Evolutionary conservation across 2,888 invertebrate species (phyloP), one percentile per base, ranked within the genome.

Genomic region (Zootermopsis nevadensis): DNA sequence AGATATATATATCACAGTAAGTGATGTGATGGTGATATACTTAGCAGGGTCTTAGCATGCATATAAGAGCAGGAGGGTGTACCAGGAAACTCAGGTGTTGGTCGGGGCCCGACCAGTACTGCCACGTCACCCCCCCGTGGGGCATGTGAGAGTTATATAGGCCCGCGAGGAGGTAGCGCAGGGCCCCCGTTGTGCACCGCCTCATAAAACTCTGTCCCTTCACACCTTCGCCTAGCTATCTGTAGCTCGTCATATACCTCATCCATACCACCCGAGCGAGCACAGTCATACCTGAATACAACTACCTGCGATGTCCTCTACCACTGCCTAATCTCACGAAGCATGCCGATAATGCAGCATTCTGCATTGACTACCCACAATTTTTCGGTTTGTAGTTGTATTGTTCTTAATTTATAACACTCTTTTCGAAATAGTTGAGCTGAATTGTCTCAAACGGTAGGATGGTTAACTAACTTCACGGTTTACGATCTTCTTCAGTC

Each of bases 151-250:
- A 74, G 74, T 74, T 42, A 42, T 74, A 42, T 35, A 42, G 74
- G 74, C 38, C 74, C 74, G 74, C 74, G 74, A 42, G 74, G 74
- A 38, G 74, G 74, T 74, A 74, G 74, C 74, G 35, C 74, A 74
- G 74, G 74, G 60, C 79, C 79, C 79, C 79, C 38, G 79, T 24
- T 79, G 79, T 27, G 79, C 55, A 79, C 60, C 81, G 81, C 81
- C 80, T 76, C 83, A 72, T 83, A 81, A 83, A 83, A 83, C 83
- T 76, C 60, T 83, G 83, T 83, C 81, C 82, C 83, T 83, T 83
- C 83, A 81, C 83, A 83, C 83, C 83, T 83, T 79, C 35, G 55
- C 79, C 38, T 7, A 74, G 74, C 74, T 74, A 74, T 74, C 74
- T 74, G 38, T 74, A 74, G 42, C 38, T 74, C 74, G 74, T 74